Base-by-base conservation (phyloP, 2,888 invertebrate genomes). In the Diachrysia chrysitis region DNA sequence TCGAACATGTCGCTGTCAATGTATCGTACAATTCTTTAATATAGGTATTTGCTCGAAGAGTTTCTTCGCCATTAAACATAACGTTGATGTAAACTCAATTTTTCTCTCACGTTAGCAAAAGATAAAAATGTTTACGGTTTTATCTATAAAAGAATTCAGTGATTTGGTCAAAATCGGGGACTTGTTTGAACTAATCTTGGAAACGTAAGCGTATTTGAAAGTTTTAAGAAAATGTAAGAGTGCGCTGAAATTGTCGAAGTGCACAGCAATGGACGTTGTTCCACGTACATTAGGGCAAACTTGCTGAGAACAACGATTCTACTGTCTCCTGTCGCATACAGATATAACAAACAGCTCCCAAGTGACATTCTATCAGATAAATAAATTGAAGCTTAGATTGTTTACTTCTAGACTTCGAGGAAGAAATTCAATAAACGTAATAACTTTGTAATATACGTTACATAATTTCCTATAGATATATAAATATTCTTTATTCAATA, bases 91-190 rank as follows among this genome's bases (percentile, higher is more conserved):
- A 48, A 67, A 72, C 46, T 53, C 61, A 75, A 69, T 72, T 23
- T 42, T 46, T 63, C 23, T 68, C 55, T 66, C 54, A 25, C 53
- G 58, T 48, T 37, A 60, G 25, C 62, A 19, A 67, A 58, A 62
- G 54, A 37, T 64, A 72, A 72, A n/a, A 25, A 67, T 64, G 58
- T 78, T 68, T 66, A 72, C 58, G 19, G 10, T 71, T 61, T n/a
- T 59, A 61, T 67, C 37, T 53, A 46, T 73, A 63, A 62, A 53
- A 70, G 19, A 66, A 56, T 29, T 53, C n/a, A 32, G 19, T 21
- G 48, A 19, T 10, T 21, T 51, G 21, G 21, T 51, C 19, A 48
- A 12, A 48, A 17, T 19, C 19, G 19, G 2, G 59, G 12, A 32
- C 48, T 64, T 69, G 53, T 72, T 63, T 58, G 42, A 55, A 54